Conservation (phyloP, 2,797 vertebrate genomes). For the Falco biarmicus region DNA sequence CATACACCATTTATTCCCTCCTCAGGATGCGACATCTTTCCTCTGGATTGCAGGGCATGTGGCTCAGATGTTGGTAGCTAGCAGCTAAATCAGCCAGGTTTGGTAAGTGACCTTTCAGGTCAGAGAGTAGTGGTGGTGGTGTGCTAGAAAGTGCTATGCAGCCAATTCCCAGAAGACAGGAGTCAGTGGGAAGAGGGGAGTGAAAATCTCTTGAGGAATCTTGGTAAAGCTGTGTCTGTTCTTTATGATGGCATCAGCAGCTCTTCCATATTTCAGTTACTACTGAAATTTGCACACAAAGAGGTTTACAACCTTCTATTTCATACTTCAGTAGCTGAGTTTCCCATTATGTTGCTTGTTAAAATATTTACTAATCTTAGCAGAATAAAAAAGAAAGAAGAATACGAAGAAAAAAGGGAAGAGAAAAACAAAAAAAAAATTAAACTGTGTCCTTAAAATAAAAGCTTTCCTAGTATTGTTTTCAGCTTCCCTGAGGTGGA, state of each 20-base stretch:
- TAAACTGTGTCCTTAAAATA: background rate
- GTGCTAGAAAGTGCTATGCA: background rate
- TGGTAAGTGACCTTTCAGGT: background rate
- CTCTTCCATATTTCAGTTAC: background rate
- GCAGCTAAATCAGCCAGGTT: background rate
- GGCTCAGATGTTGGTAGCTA: background rate
- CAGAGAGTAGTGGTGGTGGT: background rate
- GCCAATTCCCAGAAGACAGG: background rate
- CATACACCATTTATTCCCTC: background rate
- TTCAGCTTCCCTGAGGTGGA: background rate
- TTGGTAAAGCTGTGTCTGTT: background rate
- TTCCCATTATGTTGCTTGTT: background rate
- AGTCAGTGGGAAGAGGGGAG: background rate
- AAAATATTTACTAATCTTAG: slow-evolving; percentile 23
- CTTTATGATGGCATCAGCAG: background rate
- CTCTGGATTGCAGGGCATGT: rapidly evolving
- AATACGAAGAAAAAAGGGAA: too few species aligned
- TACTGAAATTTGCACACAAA: background rate
- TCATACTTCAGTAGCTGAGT: background rate
- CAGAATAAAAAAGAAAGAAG: background rate
- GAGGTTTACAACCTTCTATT: background rate
- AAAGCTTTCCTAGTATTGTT: background rate
- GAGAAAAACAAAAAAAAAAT: background rate
- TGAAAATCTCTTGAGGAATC: background rate
- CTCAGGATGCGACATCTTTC: background rate